Percentiles rank a stretch among this genome's conserved stretches.
These are phyloP conservation scores for Labeo catla DNA, from an alignment of 2,113 vertebrate genomes.

Conservation along the genomic window DNA sequence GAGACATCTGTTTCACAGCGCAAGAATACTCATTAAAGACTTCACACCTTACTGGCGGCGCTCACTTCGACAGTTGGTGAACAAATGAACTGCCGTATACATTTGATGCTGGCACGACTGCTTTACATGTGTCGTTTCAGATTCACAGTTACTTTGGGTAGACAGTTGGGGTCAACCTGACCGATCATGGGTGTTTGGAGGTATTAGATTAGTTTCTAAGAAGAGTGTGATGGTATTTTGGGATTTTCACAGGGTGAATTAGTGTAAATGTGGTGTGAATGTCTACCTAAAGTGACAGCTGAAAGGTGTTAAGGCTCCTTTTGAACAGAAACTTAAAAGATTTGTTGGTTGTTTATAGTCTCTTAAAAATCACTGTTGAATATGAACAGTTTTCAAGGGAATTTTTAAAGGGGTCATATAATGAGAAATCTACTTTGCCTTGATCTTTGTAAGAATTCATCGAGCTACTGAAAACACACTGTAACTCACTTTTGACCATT, in stretches of 20 bases:
- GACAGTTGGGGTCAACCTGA: background rate
- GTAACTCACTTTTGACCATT: background rate
- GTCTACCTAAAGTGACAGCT: background rate
- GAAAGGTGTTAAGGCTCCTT: conserved; percentile 9
- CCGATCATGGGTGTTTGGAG: background rate
- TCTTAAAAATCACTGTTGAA: background rate
- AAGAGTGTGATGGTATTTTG: conserved; percentile 8
- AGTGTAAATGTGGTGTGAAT: conserved; percentile 13
- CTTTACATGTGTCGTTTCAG: conserved; percentile 10
- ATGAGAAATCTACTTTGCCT: background rate
- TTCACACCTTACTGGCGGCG: conserved; percentile 36
- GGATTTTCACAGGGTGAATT: background rate
- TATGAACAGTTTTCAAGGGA: background rate
- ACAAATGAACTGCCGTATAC: conserved; percentile 44
- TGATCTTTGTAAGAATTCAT: background rate
- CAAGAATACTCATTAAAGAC: conserved; percentile 65
- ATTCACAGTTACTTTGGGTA: background rate
- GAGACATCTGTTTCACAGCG: conserved; percentile 65
- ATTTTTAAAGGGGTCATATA: background rate
- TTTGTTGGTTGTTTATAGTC: background rate
- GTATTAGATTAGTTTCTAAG: background rate
- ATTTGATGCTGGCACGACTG: conserved; percentile 12
- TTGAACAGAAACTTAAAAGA: background rate
- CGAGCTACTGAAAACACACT: background rate
- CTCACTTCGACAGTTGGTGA: background rate